A percentile compares a stretch with the other conserved stretches of the same genome.
Evolutionary conservation across 2,888 invertebrate genomes (phyloP).

Genomic region (Chrysolina americana): DNA sequence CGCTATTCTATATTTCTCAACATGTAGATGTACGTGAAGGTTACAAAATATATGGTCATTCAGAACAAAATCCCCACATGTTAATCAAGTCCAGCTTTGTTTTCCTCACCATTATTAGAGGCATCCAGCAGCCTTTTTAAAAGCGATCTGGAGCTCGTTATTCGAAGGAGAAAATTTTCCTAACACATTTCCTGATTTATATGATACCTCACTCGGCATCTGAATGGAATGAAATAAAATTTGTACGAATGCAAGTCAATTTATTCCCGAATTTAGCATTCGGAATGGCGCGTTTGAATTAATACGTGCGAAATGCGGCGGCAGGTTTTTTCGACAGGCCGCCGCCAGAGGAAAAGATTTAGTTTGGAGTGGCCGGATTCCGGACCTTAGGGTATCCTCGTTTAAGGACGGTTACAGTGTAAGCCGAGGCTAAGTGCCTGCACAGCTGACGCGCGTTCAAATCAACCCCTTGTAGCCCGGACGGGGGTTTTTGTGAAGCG

Average conservation of each 20-base stretch:
- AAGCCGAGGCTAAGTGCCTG: conserved; percentile 70
- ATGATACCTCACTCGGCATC: conserved; percentile 52
- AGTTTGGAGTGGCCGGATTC: conserved; percentile 57
- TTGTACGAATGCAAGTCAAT: conserved; percentile 62
- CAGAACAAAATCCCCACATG: background rate
- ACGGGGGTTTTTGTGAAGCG: conserved; percentile 55
- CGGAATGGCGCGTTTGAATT: conserved; percentile 66
- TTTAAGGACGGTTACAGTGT: conserved; percentile 59
- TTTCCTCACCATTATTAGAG: conserved; percentile 27
- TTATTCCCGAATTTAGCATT: conserved; percentile 66
- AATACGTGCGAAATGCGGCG: conserved; percentile 68
- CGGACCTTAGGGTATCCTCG: conserved; percentile 56
- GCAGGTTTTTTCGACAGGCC: conserved; percentile 67
- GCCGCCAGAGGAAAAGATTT: conserved; percentile 60
- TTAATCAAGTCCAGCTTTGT: conserved; percentile 22
- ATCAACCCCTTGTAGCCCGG: conserved; percentile 64
- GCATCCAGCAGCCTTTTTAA: conserved; percentile 39
- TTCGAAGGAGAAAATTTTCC: conserved; percentile 52
- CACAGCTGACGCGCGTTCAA: conserved; percentile 72
- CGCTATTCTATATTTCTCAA: no score
- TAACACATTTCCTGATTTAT: conserved; percentile 60
- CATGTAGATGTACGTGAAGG: background rate
- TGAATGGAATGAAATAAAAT: conserved; percentile 60
- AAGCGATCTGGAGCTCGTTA: conserved; percentile 45
- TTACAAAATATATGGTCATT: background rate